Evolutionary conservation across 2,113 vertebrate species (phyloP).

Genomic region (Equus przewalskii): DNA sequence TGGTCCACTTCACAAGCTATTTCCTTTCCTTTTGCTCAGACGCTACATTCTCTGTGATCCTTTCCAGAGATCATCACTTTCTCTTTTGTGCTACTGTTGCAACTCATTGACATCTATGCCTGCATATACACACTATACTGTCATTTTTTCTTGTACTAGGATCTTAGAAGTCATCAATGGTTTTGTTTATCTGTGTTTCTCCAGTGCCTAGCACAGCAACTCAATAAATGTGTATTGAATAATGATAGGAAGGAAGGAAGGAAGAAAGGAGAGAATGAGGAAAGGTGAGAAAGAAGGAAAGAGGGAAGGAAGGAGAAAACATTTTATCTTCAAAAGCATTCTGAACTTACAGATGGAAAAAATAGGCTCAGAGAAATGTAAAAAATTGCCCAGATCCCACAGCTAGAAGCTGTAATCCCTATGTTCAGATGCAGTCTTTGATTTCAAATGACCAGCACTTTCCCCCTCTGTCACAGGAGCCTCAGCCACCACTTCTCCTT

Average conservation of each 20-base stretch:
- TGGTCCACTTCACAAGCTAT: neutral
- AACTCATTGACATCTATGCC: neutral
- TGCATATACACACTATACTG: neutral
- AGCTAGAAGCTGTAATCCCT: neutral
- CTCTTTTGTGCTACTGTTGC: neutral
- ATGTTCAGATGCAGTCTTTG: neutral
- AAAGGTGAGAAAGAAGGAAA: neutral
- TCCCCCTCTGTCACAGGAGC: neutral
- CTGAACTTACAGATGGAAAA: conserved; percentile 11
- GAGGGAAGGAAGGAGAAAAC: neutral
- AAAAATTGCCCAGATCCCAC: neutral
- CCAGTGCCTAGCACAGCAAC: neutral
- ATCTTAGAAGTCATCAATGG: conserved; percentile 4
- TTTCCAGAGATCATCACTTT: neutral
- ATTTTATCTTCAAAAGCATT: neutral
- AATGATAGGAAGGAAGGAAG: neutral
- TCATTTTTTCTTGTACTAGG: neutral
- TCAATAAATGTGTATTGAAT: neutral
- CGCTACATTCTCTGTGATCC: neutral
- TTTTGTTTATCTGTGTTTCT: conserved; percentile 1
- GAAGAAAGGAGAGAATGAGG: no score
- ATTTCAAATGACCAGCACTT: neutral
- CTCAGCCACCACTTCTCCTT: neutral
- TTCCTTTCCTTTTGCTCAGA: neutral
- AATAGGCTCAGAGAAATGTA: neutral